A percentile compares a stretch with the other conserved stretches of the same genome.
Conservation (phyloP, 2,888 invertebrate species). For the Ashinkailepas kermadecensis region DNA sequence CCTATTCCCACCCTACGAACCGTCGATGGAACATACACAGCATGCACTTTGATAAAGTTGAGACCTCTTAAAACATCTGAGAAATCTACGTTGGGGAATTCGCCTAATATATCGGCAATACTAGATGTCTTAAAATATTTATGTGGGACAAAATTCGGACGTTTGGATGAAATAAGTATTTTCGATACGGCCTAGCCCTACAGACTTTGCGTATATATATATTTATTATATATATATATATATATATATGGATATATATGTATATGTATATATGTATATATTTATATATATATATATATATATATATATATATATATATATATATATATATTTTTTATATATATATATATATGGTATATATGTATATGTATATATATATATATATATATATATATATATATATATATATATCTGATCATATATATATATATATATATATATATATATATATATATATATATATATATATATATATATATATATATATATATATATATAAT, state of each 20-base stretch:
- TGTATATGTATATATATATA: background rate
- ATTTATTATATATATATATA: conserved; percentile 24
- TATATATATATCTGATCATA: no score
- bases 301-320: background rate
- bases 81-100: no score
- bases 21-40: no score
- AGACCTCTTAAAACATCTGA: no score
- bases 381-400: background rate
- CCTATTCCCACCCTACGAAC: no score
- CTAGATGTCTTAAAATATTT: no score
- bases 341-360: conserved; percentile 18
- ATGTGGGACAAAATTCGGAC: background rate
- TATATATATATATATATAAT: conserved; percentile 23
- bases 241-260: conserved; percentile 23
- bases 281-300: conserved; percentile 1
- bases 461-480: conserved; percentile 26
- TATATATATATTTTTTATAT: background rate
- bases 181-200: no score
- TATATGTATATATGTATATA: conserved; percentile 24
- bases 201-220: background rate
- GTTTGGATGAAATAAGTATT: no score
- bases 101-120: no score
- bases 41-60: no score
- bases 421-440: no score
- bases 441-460: conserved; percentile 23